Conservation (phyloP, 2,888 invertebrate species). For the Drosophila conformis region DNA sequence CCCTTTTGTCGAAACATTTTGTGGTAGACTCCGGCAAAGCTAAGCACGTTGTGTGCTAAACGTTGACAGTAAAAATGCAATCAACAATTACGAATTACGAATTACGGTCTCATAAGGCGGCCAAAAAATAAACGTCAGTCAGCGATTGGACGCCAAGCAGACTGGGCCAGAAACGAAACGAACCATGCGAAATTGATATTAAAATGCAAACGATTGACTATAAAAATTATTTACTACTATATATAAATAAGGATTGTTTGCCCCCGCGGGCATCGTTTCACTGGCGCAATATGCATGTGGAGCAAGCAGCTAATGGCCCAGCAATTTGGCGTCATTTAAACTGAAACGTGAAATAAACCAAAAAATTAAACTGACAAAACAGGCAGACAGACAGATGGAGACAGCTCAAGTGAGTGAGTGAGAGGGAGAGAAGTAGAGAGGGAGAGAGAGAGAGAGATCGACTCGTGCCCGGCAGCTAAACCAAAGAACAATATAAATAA, state of each 20-base stretch:
- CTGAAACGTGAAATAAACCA: constrained; percentile 71
- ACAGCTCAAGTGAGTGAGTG: constrained; percentile 5
- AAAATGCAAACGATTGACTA: constrained; percentile 76
- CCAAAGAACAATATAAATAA: constrained; percentile 69
- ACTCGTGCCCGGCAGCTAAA: constrained; percentile 61
- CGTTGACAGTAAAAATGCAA: constrained; percentile 68
- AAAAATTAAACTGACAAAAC: constrained; percentile 73
- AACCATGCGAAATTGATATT: constrained; percentile 71
- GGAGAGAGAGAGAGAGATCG: constrained; percentile 14
- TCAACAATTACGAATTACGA: constrained; percentile 73
- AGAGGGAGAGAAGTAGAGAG: not conserved
- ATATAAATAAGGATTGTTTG: constrained; percentile 48
- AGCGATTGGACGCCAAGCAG: constrained; percentile 53
- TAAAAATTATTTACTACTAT: constrained; percentile 68
- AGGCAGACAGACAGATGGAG: constrained; percentile 26
- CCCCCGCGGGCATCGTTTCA: constrained; percentile 33
- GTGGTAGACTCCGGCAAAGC: constrained; percentile 19
- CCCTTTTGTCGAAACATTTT: constrained; percentile 11
- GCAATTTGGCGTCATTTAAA: constrained; percentile 77
- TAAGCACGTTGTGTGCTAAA: constrained; percentile 55
- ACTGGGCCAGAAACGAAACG: constrained; percentile 19
- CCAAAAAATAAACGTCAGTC: constrained; percentile 78
- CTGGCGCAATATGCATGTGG: constrained; percentile 58
- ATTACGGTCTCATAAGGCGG: constrained; percentile 78
- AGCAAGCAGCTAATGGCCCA: constrained; percentile 65